Evolutionary conservation across 1,140 invertebrate genomes (phyloP).

Genomic region (Elysia chlorotica): DNA sequence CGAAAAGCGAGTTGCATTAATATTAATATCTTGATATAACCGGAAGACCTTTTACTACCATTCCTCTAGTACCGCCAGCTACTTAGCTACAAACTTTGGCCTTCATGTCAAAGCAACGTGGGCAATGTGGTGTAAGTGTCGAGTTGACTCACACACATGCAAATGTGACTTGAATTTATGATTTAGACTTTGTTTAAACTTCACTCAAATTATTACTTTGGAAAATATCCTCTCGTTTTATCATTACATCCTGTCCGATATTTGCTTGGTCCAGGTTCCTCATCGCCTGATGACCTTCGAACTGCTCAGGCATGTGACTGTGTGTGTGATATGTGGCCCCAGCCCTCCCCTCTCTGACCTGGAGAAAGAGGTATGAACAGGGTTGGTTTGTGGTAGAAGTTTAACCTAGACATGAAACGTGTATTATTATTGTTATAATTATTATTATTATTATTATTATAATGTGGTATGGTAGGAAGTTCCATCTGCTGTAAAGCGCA

Average conservation of each 20-base stretch:
- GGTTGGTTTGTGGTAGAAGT: too few relatives aligned
- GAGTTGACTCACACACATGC: neutral
- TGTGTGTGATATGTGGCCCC: constrained; percentile 79
- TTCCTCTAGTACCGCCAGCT: too few relatives aligned
- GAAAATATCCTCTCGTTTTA: neutral
- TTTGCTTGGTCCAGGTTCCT: constrained; percentile 70
- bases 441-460: too few relatives aligned
- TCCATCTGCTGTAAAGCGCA: too few relatives aligned
- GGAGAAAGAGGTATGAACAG: constrained; percentile 66
- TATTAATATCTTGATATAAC: too few relatives aligned
- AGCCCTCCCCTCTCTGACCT: constrained; percentile 74
- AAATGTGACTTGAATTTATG: neutral
- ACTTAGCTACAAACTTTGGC: too few relatives aligned
- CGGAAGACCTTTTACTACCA: too few relatives aligned
- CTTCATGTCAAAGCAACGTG: too few relatives aligned
- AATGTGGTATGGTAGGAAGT: too few relatives aligned
- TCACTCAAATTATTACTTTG: neutral
- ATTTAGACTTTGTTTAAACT: neutral
- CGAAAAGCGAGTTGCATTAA: too few relatives aligned
- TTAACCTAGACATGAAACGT: too few relatives aligned
- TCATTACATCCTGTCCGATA: neutral
- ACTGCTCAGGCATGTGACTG: constrained; percentile 74
- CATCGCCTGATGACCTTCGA: constrained; percentile 79
- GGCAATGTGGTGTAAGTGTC: neutral
- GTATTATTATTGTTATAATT: too few relatives aligned